Evolutionary conservation across 2,113 vertebrate species (phyloP), one percentile per base, ranked within the genome.

Genomic region (Hemicordylus capensis): DNA sequence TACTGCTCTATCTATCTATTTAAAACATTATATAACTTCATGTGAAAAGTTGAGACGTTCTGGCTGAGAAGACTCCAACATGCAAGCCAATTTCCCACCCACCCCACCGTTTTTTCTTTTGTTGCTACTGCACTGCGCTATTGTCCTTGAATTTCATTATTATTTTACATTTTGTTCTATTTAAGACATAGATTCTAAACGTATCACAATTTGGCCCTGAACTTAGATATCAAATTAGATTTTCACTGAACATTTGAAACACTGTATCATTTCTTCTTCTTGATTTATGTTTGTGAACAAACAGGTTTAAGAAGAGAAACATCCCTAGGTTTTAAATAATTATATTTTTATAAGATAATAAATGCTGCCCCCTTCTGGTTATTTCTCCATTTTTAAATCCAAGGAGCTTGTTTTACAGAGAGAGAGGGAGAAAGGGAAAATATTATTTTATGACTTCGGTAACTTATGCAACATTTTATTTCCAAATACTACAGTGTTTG

Each of bases 291-390:
- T 91, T 90, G 74, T 89, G 92, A 92, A 88, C 85, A 92, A 83
- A 76, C 20, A 89, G 59, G 75, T 93, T 93, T 90, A 77, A 87
- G 75, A 59, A 80, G 77, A 76, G 10, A 69, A 82, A 88, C 24
- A 66, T 73, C 84, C 88, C 14, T 44, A 70, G 28, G 64, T 3
- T 82, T 85, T 54, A 78, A 39, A 73, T 31, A 39, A 37, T 79
- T 81, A 78, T 88, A 89, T 81, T 79, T 24, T 92, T 83, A 94
- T 92, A 95, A 89, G 76, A 78, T 80, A 93, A 93, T 87, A 91
- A 95, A 96, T 93, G 93, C 93, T 94, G 96, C 95, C 96, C 96
- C 95, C 96, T 97, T 93, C 93, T 93, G 96, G 94, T 48, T 54
- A 31, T 63, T 67, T 70, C 6, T 66, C 37, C 3, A 17, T 34